Evolutionary conservation across 1,140 invertebrate species (phyloP).

Genomic region (Drosophila quadrilineata): DNA sequence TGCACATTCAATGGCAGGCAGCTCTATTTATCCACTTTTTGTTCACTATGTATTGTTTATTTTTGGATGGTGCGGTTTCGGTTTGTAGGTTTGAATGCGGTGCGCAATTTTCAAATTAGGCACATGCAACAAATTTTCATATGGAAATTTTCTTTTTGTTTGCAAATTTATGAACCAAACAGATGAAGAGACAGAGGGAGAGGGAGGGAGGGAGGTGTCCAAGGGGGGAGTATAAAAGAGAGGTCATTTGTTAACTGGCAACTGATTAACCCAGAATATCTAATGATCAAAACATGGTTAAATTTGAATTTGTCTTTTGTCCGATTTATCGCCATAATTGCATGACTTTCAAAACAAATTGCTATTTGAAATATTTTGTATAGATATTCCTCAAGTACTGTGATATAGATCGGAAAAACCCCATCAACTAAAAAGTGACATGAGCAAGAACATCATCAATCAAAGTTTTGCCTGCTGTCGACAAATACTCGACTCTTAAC

Average conservation of each 20-base stretch:
- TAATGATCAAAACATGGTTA: conserved; percentile 41
- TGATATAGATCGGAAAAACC: too few species aligned
- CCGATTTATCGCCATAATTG: conserved; percentile 3
- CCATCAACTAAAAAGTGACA: too few species aligned
- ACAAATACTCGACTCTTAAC: too few species aligned
- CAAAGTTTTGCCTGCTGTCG: too few species aligned
- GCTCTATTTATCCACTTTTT: conserved; percentile 10
- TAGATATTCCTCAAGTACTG: too few species aligned
- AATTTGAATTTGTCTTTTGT: too few species aligned
- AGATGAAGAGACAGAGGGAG: not conserved
- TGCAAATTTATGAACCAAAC: conserved; percentile 43
- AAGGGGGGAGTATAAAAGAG: too few species aligned
- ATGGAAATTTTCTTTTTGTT: conserved; percentile 60
- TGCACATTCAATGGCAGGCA: conserved; percentile 16
- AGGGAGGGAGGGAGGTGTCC: not conserved
- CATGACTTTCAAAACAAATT: not conserved
- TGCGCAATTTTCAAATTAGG: conserved; percentile 75
- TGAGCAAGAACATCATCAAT: too few species aligned
- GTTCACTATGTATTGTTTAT: conserved; percentile 22
- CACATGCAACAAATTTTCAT: conserved; percentile 61
- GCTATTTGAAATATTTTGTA: not conserved
- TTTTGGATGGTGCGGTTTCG: conserved; percentile 44
- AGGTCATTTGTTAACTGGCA: conserved; percentile 42
- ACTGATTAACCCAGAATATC: conserved; percentile 62
- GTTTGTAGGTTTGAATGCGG: conserved; percentile 43